Conservation (phyloP, 1,140 invertebrate species). For the Heliconius hewitsoni region DNA sequence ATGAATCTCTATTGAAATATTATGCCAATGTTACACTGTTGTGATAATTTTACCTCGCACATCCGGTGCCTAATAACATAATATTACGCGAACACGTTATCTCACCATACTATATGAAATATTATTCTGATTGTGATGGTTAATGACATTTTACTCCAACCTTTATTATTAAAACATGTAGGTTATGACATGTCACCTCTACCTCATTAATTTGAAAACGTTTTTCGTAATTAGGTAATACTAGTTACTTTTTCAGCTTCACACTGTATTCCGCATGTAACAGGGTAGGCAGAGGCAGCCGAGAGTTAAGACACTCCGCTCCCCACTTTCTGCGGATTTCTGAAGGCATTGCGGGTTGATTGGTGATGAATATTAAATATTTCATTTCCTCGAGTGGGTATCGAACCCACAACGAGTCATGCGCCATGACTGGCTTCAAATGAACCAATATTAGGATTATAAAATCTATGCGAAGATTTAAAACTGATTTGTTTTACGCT, state of each 20-base stretch:
- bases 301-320: too few species aligned
- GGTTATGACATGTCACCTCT: neutral
- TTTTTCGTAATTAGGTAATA: neutral
- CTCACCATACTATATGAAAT: neutral
- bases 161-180: neutral
- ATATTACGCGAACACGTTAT: neutral
- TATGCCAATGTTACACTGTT: slow-evolving; percentile 23
- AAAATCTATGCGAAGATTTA: neutral
- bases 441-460: neutral
- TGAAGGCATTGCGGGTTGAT: too few species aligned
- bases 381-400: too few species aligned
- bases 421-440: too few species aligned
- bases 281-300: too few species aligned
- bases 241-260: too few species aligned
- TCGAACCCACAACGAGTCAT: too few species aligned
- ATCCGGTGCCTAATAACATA: slow-evolving; percentile 26
- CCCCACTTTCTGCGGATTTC: too few species aligned
- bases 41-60: slow-evolving; percentile 22
- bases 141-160: neutral
- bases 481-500: neutral
- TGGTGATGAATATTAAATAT: too few species aligned
- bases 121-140: neutral
- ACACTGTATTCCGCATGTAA: too few species aligned
- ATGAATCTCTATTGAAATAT: slow-evolving; percentile 49
- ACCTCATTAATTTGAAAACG: neutral